A percentile compares a stretch with the other conserved stretches of the same genome.
phyloP scores from a whole-genome alignment of 2,113 vertebrate species.

The Pandion haliaetus region DNA sequence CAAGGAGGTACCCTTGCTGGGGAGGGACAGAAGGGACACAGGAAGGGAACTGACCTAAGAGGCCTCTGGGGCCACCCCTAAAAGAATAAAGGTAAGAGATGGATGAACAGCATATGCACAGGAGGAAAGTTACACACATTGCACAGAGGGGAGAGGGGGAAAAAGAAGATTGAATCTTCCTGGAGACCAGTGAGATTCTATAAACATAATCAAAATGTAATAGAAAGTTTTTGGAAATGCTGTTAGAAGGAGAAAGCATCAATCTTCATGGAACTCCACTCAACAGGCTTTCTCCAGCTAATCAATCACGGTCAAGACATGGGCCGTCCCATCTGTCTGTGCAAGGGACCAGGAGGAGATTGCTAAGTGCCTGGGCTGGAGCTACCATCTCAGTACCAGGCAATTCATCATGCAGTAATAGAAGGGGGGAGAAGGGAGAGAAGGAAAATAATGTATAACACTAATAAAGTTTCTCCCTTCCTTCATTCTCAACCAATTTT shows the following conservation, averaged over 20 bases:
- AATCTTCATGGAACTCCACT: conserved; percentile 87
- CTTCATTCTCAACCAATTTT: conserved; percentile 75
- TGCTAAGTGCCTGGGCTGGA: conserved; percentile 75
- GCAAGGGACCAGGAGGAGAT: conserved; percentile 77
- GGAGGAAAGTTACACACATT: conserved; percentile 58
- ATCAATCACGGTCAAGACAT: conserved; percentile 85
- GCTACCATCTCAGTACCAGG: conserved; percentile 78
- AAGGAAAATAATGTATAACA: conserved; percentile 77
- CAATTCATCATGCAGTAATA: conserved; percentile 79
- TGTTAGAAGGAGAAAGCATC: conserved; percentile 87
- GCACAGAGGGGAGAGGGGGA: conserved; percentile 54
- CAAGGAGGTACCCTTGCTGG: not conserved
- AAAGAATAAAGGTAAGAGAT: conserved; percentile 17
- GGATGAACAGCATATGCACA: conserved; percentile 44
- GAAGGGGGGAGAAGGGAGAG: conserved; percentile 40
- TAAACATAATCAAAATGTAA: conserved; percentile 88
- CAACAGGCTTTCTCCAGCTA: conserved; percentile 85
- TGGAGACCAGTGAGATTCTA: conserved; percentile 81
- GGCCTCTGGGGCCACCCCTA: not conserved
- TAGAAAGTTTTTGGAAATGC: conserved; percentile 88
- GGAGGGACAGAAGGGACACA: not conserved
- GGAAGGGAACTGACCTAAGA: not conserved
- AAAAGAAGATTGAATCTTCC: conserved; percentile 79
- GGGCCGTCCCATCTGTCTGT: conserved; percentile 83
- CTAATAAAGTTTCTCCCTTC: conserved; percentile 76